phyloP scores from a whole-genome alignment of 2,797 vertebrate genomes.

The Pempheris klunzingeri region DNA sequence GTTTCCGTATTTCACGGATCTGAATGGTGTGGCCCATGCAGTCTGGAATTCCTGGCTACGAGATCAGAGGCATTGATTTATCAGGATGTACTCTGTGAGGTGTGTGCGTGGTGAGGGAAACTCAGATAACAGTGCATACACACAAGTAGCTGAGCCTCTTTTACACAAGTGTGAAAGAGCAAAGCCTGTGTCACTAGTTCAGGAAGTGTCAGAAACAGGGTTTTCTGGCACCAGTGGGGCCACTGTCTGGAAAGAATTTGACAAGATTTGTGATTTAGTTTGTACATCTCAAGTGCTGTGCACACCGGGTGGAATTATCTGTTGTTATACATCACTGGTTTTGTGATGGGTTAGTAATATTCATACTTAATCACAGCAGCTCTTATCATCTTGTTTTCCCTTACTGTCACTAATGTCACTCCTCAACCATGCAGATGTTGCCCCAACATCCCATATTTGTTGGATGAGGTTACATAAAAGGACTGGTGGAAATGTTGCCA shows the following conservation, averaged over 20 bases:
- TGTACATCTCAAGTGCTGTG: neutral
- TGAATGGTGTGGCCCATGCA: slow-evolving; percentile 78
- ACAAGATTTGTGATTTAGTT: slow-evolving; percentile 18
- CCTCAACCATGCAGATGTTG: neutral
- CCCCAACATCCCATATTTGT: neutral
- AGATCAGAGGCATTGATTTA: slow-evolving; percentile 85
- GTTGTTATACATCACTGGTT: slow-evolving; percentile 15
- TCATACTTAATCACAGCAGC: neutral
- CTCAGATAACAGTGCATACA: slow-evolving; percentile 29
- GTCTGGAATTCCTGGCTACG: slow-evolving; percentile 69
- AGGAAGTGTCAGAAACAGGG: slow-evolving; percentile 29
- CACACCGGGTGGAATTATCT: neutral
- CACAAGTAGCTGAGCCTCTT: slow-evolving; percentile 14
- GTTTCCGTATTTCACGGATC: slow-evolving; percentile 84
- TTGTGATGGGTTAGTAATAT: neutral
- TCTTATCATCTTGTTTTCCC: neutral
- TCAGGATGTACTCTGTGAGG: slow-evolving; percentile 77
- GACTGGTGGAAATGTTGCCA: slow-evolving; percentile 1
- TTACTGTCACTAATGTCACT: too few relatives aligned
- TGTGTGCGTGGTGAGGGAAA: slow-evolving; percentile 46
- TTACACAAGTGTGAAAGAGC: slow-evolving; percentile 23
- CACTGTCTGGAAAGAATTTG: slow-evolving; percentile 15
- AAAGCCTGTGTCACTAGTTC: slow-evolving; percentile 23
- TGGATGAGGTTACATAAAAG: neutral
- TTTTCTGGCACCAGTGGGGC: slow-evolving; percentile 17